phyloP scores from a whole-genome alignment of 2,797 vertebrate species.

The Pangasius mekongensis region DNA sequence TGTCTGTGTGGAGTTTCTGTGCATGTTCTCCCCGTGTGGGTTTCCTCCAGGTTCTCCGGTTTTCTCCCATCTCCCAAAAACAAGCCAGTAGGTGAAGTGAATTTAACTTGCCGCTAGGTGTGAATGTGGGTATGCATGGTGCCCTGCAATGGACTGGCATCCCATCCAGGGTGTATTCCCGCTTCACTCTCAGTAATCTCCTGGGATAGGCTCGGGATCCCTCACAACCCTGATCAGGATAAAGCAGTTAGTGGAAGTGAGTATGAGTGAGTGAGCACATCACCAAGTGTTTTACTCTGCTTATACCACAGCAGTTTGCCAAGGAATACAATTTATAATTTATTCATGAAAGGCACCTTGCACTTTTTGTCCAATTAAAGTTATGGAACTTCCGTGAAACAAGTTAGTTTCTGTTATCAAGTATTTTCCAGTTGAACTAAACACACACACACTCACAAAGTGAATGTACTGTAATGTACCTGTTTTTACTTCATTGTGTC shows the following conservation, averaged over 20 bases:
- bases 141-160: background rate
- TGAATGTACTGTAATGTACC: background rate
- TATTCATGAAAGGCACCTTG: background rate
- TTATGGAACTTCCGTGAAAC: background rate
- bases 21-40: background rate
- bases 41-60: background rate
- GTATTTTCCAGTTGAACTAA: background rate
- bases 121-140: background rate
- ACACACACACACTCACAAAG: background rate
- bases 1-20: background rate
- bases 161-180: background rate
- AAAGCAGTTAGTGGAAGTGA: background rate
- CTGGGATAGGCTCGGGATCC: background rate
- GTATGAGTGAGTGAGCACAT: background rate
- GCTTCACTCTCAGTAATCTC: background rate
- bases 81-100: background rate
- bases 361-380: background rate
- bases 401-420: background rate
- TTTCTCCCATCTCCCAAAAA: background rate
- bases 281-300: background rate
- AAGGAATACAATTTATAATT: background rate
- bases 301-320: background rate
- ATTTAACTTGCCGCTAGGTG: background rate
- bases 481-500: slow-evolving; percentile 24
- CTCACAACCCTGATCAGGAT: background rate